A percentile compares a stretch with the other conserved stretches of the same genome.
These are phyloP conservation scores for Archips crataeganus DNA, from an alignment of 2,888 invertebrate species.

Conservation along the genomic window DNA sequence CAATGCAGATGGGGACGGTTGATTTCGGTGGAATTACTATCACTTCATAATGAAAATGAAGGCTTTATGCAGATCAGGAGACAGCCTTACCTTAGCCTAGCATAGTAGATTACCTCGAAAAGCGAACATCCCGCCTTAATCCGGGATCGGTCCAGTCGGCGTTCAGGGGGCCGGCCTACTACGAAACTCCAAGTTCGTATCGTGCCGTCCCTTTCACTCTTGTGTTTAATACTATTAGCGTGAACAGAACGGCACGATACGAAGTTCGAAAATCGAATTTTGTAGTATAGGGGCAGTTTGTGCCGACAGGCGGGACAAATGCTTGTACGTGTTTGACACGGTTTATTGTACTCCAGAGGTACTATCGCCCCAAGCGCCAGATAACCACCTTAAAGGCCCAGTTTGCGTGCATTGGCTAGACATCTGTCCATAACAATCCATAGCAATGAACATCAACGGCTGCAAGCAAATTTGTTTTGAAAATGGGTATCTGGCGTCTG, in stretches of 20 bases:
- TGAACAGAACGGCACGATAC: no score
- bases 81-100: not conserved
- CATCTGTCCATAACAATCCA: no score
- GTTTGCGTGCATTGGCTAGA: no score
- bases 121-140: slow-evolving; percentile 28
- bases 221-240: no score
- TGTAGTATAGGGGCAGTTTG: not conserved
- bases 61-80: not conserved
- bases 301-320: slow-evolving; percentile 24
- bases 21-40: not conserved
- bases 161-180: not conserved
- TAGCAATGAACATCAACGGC: no score
- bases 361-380: no score
- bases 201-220: no score
- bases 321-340: slow-evolving; percentile 22
- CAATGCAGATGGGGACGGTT: not conserved
- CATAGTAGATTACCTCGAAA: slow-evolving; percentile 7
- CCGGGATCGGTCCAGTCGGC: slow-evolving; percentile 31
- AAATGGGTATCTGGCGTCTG: no score
- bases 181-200: no score
- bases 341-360: slow-evolving; percentile 24
- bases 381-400: no score
- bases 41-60: not conserved
- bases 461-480: no score
- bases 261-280: no score